Percentiles rank a stretch among this genome's conserved stretches.
These are phyloP conservation scores for Theretra japonica DNA, from an alignment of 2,888 invertebrate species.

Conservation along the genomic window DNA sequence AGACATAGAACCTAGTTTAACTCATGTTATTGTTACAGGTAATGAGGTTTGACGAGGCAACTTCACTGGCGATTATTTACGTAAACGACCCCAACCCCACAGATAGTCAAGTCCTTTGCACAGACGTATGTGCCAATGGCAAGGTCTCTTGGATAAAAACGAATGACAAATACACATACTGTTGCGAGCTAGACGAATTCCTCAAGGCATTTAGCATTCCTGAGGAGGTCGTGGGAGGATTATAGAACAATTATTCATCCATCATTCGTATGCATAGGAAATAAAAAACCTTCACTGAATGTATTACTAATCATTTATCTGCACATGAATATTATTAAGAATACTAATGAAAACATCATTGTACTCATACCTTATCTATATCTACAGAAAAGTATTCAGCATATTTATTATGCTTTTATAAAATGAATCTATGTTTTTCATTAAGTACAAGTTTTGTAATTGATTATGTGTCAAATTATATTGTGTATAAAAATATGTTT, in stretches of 20 bases:
- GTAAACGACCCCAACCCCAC: slow-evolving; percentile 24
- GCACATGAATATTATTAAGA: neutral
- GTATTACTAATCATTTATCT: neutral
- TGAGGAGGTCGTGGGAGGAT: slow-evolving; percentile 14
- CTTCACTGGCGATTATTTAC: slow-evolving; percentile 20
- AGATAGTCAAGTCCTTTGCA: slow-evolving; percentile 13
- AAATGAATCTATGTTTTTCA: too few relatives aligned
- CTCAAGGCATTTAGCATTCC: slow-evolving; percentile 18
- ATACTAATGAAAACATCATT: too few relatives aligned
- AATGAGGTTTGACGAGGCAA: neutral
- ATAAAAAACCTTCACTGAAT: too few relatives aligned
- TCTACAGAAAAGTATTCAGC: too few relatives aligned
- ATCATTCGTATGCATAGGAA: too few relatives aligned
- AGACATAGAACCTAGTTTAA: neutral
- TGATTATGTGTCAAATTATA: too few relatives aligned
- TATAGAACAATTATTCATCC: neutral
- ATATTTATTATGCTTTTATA: too few relatives aligned
- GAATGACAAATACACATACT: slow-evolving; percentile 22
- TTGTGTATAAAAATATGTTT: too few relatives aligned
- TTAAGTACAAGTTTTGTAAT: too few relatives aligned
- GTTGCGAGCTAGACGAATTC: slow-evolving; percentile 22
- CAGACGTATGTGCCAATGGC: neutral
- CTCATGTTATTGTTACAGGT: slow-evolving; percentile 20
- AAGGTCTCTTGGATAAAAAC: neutral
- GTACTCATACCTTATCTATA: too few relatives aligned